Evolutionary conservation across 2,797 vertebrate genomes (phyloP).

Genomic region (Scolopax rusticola): DNA sequence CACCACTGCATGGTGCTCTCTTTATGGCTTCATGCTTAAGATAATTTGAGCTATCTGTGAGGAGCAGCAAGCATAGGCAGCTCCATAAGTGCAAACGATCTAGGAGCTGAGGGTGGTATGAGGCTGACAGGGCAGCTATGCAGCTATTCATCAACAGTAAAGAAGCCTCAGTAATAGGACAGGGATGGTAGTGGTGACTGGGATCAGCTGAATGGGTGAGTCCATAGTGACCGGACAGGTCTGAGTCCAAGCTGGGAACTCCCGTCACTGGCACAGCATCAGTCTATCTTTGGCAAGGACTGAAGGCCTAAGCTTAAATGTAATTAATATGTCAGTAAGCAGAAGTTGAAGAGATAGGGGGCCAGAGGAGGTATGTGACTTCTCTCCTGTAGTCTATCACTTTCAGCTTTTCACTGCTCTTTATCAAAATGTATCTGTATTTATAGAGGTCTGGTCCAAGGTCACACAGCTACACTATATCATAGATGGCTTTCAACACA

Average conservation of each 20-base stretch:
- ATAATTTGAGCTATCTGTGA: neutral
- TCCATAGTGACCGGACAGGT: neutral
- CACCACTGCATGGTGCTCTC: fast-evolving
- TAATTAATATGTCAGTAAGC: fast-evolving
- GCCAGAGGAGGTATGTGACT: neutral
- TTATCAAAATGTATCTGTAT: neutral
- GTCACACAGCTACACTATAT: neutral
- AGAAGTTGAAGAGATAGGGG: neutral
- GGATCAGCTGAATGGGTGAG: neutral
- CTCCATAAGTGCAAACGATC: neutral
- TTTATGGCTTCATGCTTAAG: neutral
- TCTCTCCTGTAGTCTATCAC: neutral
- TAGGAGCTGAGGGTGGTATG: neutral
- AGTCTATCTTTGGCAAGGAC: neutral
- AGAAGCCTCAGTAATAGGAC: fast-evolving
- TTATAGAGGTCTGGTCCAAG: neutral
- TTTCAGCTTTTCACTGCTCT: neutral
- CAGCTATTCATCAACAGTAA: neutral
- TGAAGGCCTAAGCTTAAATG: neutral
- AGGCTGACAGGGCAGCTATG: neutral
- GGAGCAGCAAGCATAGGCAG: neutral
- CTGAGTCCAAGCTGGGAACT: neutral
- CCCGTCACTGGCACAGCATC: neutral
- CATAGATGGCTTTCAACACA: neutral
- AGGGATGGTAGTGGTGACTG: neutral